Evolutionary conservation across 2,797 vertebrate species (phyloP).

Genomic region (Linurgus olivaceus): DNA sequence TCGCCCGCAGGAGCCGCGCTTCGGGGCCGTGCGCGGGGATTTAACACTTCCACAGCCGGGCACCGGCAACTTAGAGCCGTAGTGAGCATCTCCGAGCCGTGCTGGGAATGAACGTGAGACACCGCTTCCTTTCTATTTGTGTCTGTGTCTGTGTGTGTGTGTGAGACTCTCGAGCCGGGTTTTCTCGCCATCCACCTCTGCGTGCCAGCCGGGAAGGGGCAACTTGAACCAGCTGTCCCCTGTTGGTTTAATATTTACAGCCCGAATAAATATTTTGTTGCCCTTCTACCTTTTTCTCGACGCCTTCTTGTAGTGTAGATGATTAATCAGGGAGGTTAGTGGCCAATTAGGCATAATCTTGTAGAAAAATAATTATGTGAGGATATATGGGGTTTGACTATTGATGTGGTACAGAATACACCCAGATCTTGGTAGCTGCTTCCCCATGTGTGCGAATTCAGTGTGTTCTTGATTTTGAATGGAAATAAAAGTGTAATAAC

Average conservation of each 20-base stretch:
- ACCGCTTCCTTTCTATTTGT: not conserved
- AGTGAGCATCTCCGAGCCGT: not conserved
- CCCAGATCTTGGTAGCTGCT: slow-evolving; percentile 33
- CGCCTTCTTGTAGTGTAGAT: slow-evolving; percentile 30
- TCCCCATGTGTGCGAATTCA: not conserved
- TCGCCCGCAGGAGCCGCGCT: not conserved
- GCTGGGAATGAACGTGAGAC: not conserved
- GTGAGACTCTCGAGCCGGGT: not conserved
- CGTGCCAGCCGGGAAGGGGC: not conserved
- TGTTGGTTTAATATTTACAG: not conserved
- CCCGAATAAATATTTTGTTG: slow-evolving; percentile 26
- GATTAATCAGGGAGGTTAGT: slow-evolving; percentile 72
- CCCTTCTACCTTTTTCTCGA: slow-evolving; percentile 15
- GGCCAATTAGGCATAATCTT: slow-evolving; percentile 72
- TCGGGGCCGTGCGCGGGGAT: not conserved
- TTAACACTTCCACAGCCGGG: slow-evolving; percentile 36
- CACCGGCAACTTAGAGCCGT: slow-evolving; percentile 44
- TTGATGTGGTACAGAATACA: slow-evolving; percentile 16
- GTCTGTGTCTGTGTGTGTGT: not conserved
- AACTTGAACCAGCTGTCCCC: not conserved
- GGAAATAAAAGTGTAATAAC: not conserved
- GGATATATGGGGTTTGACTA: slow-evolving; percentile 9
- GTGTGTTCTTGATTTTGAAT: not conserved
- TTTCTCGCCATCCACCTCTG: not conserved
- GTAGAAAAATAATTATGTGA: slow-evolving; percentile 66